Evolutionary conservation across 1,140 invertebrate species (phyloP).

Genomic region (Pomacea maculata): DNA sequence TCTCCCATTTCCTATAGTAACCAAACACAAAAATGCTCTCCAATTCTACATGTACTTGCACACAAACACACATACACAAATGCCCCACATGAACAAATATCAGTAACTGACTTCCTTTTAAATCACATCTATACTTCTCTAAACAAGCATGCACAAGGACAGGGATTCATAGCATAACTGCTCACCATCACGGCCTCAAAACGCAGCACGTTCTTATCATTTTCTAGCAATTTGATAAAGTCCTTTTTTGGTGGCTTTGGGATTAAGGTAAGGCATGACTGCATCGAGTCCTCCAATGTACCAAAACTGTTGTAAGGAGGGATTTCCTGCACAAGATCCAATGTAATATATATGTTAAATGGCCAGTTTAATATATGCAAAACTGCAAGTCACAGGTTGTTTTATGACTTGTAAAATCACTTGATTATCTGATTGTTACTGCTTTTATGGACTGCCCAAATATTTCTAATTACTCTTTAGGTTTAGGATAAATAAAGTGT

Average conservation of each 20-base stretch:
- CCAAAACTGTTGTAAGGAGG: slow-evolving; percentile 92
- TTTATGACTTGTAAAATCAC: too few relatives aligned
- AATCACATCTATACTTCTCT: background rate
- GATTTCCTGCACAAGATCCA: slow-evolving; percentile 59
- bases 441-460: too few relatives aligned
- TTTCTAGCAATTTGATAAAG: slow-evolving; percentile 82
- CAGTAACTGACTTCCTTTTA: background rate
- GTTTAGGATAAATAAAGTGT: too few relatives aligned
- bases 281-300: slow-evolving; percentile 79
- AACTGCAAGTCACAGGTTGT: too few relatives aligned
- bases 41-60: too few relatives aligned
- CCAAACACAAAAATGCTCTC: too few relatives aligned
- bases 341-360: too few relatives aligned
- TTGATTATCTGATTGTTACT: too few relatives aligned
- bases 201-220: slow-evolving; percentile 73
- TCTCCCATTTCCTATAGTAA: too few relatives aligned
- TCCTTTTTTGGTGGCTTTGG: slow-evolving; percentile 78
- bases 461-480: too few relatives aligned
- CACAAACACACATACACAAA: too few relatives aligned
- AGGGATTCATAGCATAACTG: background rate
- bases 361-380: too few relatives aligned
- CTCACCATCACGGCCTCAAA: slow-evolving; percentile 67
- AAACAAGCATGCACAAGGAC: background rate
- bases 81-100: background rate
- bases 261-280: slow-evolving; percentile 74